Conservation (phyloP, 1,140 invertebrate genomes). For the Phortica variegata region DNA sequence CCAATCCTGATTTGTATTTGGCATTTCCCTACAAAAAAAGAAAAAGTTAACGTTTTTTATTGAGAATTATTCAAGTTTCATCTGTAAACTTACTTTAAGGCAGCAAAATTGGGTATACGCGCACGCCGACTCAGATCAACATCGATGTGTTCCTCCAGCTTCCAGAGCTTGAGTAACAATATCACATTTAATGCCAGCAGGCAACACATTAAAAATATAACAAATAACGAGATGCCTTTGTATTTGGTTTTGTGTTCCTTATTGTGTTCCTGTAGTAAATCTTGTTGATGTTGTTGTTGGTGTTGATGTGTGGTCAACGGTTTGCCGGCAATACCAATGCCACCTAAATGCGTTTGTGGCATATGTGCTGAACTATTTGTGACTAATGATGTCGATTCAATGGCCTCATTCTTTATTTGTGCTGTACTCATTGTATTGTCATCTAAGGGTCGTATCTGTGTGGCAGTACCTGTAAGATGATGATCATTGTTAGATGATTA, state of each 20-base stretch:
- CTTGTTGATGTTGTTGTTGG: conserved; percentile 25
- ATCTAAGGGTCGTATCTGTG: conserved; percentile 38
- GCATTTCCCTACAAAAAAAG: conserved; percentile 57
- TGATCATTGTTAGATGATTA: background rate
- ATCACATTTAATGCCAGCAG: conserved; percentile 76
- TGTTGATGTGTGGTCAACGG: conserved; percentile 22
- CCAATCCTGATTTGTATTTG: conserved; percentile 76
- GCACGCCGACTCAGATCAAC: conserved; percentile 56
- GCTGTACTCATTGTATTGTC: conserved; percentile 25
- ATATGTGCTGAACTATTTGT: conserved; percentile 4
- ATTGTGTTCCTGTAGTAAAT: conserved; percentile 22
- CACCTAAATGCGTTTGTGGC: conserved; percentile 11
- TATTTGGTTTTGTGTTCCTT: conserved; percentile 28
- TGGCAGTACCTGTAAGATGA: conserved; percentile 38
- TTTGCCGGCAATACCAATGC: background rate
- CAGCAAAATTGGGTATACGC: conserved; percentile 37
- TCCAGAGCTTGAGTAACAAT: conserved; percentile 78
- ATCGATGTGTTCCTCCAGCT: conserved; percentile 64
- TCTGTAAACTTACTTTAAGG: conserved; percentile 33
- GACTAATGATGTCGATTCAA: conserved; percentile 21
- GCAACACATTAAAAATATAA: conserved; percentile 64
- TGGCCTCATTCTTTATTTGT: conserved; percentile 27
- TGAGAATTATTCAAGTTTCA: background rate
- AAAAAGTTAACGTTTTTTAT: background rate
- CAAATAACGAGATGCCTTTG: conserved; percentile 59